Evolutionary conservation across 2,888 invertebrate genomes (phyloP).

Genomic region (Agrilus biguttatus): DNA sequence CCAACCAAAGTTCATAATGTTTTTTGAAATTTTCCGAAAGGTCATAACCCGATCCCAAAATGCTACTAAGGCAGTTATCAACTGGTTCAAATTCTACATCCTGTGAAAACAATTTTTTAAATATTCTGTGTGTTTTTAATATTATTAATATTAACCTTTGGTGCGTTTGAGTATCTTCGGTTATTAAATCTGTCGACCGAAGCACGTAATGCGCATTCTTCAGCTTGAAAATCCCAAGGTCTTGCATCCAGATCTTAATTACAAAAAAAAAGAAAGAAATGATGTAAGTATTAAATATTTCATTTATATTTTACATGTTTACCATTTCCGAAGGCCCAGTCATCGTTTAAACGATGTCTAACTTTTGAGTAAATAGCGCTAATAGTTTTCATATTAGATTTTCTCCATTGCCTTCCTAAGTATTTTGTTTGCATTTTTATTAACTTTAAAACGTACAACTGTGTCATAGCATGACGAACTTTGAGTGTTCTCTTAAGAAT

Average conservation of each 20-base stretch:
- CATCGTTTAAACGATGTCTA: constrained; percentile 57
- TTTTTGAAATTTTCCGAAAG: constrained; percentile 86
- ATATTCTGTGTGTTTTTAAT: neutral
- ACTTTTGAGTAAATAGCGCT: constrained; percentile 98
- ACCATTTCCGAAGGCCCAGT: too few species aligned
- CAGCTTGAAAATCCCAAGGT: constrained; percentile 97
- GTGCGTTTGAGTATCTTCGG: constrained; percentile 52
- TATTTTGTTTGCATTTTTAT: constrained; percentile 99
- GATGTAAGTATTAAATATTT: neutral
- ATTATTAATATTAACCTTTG: constrained; percentile 14
- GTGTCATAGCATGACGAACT: constrained; percentile 92
- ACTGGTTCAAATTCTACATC: constrained; percentile 50
- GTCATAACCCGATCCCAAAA: constrained; percentile 63
- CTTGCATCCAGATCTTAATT: constrained; percentile 77
- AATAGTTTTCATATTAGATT: constrained; percentile 98
- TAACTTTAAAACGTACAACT: constrained; percentile 92
- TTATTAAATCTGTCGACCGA: constrained; percentile 94
- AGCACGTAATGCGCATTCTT: constrained; percentile 86
- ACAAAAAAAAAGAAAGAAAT: neutral
- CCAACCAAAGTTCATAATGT: constrained; percentile 89
- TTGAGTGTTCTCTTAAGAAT: constrained; percentile 93
- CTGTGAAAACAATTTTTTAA: constrained; percentile 14
- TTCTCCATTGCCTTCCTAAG: constrained; percentile 96
- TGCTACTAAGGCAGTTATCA: constrained; percentile 71
- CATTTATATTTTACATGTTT: neutral